These are phyloP conservation scores for Nematostella vectensis DNA, from an alignment of 92 coral and sea anemone species.

Conservation along the genomic window DNA sequence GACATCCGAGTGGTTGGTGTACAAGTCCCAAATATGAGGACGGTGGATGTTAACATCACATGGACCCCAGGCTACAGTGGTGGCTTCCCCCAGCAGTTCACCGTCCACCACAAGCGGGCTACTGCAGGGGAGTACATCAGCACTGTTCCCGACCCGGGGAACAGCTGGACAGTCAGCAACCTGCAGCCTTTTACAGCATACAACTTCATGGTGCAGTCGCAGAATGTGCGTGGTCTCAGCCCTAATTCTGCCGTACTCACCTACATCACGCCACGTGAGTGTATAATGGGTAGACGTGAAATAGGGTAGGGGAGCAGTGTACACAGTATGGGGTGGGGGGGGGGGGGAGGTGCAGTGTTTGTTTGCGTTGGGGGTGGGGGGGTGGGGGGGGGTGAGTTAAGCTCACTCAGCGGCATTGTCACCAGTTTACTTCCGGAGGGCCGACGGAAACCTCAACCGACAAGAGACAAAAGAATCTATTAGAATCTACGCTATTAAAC, in stretches of 20 bases:
- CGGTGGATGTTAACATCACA: slow-evolving; percentile 49
- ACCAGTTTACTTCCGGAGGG: no score
- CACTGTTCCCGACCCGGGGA: slow-evolving; percentile 16
- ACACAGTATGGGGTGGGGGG: no score
- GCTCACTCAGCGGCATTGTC: no score
- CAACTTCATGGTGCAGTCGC: slow-evolving; percentile 44
- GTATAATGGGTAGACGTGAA: no score
- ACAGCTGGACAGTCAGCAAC: slow-evolving; percentile 27
- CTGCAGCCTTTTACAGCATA: slow-evolving; percentile 58
- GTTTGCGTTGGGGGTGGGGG: no score
- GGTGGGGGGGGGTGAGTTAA: no score
- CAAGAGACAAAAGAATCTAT: no score
- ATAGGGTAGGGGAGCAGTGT: no score
- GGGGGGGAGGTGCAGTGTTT: no score
- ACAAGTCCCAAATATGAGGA: slow-evolving; percentile 28
- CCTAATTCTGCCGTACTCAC: slow-evolving; percentile 2
- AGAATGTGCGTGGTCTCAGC: slow-evolving; percentile 40
- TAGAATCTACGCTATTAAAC: no score
- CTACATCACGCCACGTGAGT: slow-evolving; percentile 51
- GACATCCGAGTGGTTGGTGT: slow-evolving; percentile 25
- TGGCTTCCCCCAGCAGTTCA: slow-evolving; percentile 48
- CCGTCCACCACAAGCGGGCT: slow-evolving; percentile 27
- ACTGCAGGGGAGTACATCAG: slow-evolving; percentile 10
- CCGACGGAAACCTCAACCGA: no score
- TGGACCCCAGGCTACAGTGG: slow-evolving; percentile 81